Base-by-base conservation (phyloP, 2,113 vertebrate genomes). In the Atrichornis clamosus region DNA sequence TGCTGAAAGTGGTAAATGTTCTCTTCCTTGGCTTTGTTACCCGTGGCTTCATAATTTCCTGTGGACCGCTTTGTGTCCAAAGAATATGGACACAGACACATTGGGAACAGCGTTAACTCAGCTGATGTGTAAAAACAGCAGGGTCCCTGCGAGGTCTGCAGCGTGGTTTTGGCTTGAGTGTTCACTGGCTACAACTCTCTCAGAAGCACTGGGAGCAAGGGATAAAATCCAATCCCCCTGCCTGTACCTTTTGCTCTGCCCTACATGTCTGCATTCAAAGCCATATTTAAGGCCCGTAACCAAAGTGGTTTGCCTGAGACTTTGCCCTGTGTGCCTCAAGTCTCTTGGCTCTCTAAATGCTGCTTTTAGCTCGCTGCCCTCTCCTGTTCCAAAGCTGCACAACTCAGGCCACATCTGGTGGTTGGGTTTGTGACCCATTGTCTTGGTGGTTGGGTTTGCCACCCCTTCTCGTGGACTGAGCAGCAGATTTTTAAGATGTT, bases 151-250 rank as follows among this genome's bases (percentile, higher is more conserved):
- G 19, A 28, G 13, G 15, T 8, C 32, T 8, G 72, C 19, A 2
- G 15, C 14, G 0, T 2, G 62, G 2, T 10, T 67, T 14, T 0
- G 3, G 30, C 39, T 30, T 11, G 47, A 35, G 39, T 4, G 0
- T 49, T 39, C 0, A 0, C 0, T 17, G 39, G 33, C 4, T 35
- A 24, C 13, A 53, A 6, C 15, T 32, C 7, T 0, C 1, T 41
- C 17, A 11, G 52, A 44, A 55, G 13, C 18, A 7, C 16, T 1
- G 11, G 13, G 7, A 37, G n/a, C 8, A 10, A 39, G 13, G 11
- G 26, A 20, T 28, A 8, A 55, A 39, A 11, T 13, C 28, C 5
- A 39, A 11, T 13, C 28, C 5, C 0, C 0, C 37, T 46, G 27
- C 15, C 2, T 5, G 5, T 30, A n/a, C 19, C 60, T 13, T 16